phyloP scores from a whole-genome alignment of 1,140 invertebrate species.

The Apolygus lucorum region DNA sequence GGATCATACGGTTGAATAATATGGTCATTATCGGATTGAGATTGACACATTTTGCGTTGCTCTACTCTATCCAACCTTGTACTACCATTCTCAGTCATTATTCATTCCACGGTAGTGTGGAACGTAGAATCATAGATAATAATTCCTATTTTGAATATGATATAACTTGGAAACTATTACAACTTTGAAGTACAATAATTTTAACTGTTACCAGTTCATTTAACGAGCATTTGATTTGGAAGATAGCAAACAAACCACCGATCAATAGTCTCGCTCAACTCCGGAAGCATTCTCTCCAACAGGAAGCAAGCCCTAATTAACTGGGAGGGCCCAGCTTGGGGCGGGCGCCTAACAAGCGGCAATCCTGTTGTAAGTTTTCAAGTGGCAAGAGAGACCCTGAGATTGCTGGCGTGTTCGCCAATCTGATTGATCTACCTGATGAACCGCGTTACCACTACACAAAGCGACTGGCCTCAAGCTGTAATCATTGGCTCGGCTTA shows the following conservation, averaged over 20 bases:
- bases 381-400: neutral
- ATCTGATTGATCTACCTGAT: neutral
- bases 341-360: neutral
- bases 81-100: no score
- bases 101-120: no score
- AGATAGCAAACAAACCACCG: neutral
- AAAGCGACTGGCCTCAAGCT: neutral
- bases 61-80: no score
- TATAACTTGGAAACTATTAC: no score
- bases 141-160: no score
- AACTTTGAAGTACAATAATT: neutral
- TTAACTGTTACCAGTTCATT: slow-evolving; percentile 1
- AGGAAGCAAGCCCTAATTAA: slow-evolving; percentile 8
- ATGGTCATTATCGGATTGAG: no score
- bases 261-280: neutral
- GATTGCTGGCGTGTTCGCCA: slow-evolving; percentile 3
- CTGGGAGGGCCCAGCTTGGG: neutral
- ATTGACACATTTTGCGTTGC: no score
- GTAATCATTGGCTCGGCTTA: neutral
- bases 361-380: slow-evolving; percentile 3
- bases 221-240: slow-evolving; percentile 4
- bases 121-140: no score
- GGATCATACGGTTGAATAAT: no score
- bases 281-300: neutral
- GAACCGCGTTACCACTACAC: slow-evolving; percentile 4